Percentiles rank a stretch among this genome's conserved stretches.
These are phyloP conservation scores for Diploptera punctata DNA, from an alignment of 2,888 invertebrate genomes.

Conservation along the genomic window DNA sequence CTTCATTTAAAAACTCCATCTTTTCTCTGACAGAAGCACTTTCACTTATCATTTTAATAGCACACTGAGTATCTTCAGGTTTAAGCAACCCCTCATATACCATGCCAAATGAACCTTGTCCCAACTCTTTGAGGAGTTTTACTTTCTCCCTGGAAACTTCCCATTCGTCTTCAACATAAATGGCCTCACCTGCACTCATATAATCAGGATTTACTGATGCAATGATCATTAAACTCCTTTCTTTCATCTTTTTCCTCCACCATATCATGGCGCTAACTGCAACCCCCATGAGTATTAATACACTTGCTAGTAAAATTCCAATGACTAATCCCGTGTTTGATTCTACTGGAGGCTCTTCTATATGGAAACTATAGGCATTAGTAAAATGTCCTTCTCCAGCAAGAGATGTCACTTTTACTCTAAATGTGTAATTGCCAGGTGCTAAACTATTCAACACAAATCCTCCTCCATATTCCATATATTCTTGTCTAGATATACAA, in stretches of 20 bases:
- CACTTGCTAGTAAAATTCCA: background rate
- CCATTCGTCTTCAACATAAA: constrained; percentile 36
- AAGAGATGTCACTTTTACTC: constrained; percentile 77
- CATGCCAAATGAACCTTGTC: constrained; percentile 77
- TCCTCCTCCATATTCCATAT: constrained; percentile 39
- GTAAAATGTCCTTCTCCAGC: constrained; percentile 67
- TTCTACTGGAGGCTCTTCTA: constrained; percentile 11
- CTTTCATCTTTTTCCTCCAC: constrained; percentile 42
- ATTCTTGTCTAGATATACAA: constrained; percentile 59
- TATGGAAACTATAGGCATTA: background rate
- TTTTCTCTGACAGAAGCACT: constrained; percentile 63
- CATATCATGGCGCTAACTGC: background rate
- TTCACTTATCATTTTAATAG: constrained; percentile 69
- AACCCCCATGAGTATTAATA: background rate
- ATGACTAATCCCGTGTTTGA: background rate
- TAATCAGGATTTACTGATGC: constrained; percentile 72
- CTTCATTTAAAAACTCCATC: constrained; percentile 72
- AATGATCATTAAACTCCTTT: constrained; percentile 56
- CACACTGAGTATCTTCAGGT: constrained; percentile 57
- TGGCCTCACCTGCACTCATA: constrained; percentile 51
- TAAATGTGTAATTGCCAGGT: constrained; percentile 83
- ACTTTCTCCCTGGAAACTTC: constrained; percentile 66
- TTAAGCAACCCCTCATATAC: constrained; percentile 67
- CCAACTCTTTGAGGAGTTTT: constrained; percentile 62
- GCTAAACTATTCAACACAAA: constrained; percentile 54